These are phyloP conservation scores for Sarcophaga peregrina DNA, from an alignment of 1,140 invertebrate species.

Conservation along the genomic window DNA sequence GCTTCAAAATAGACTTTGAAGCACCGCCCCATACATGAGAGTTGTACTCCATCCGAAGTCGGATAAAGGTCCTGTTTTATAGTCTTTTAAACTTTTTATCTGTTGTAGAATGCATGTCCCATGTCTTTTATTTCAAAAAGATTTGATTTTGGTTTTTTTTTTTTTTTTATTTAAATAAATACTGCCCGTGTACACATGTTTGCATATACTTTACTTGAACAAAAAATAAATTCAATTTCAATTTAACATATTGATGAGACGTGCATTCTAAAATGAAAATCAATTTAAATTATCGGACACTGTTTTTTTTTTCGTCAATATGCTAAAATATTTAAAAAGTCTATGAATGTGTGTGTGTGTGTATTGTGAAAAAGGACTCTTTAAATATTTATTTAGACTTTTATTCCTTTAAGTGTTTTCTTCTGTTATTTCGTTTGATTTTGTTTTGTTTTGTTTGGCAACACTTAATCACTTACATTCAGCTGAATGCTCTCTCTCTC, in stretches of 20 bases:
- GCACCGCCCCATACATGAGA: no score
- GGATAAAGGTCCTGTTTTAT: no score
- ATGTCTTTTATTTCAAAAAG: neutral
- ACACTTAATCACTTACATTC: neutral
- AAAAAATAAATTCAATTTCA: neutral
- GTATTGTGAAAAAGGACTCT: neutral
- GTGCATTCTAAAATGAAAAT: neutral
- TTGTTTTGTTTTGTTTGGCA: no score
- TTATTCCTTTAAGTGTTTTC: no score
- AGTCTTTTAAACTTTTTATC: neutral
- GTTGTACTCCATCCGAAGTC: no score
- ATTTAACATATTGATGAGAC: conserved; percentile 4
- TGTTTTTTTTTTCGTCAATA: no score
- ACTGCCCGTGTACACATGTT: neutral
- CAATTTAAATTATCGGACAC: no score
- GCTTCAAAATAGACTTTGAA: no score
- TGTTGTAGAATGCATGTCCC: neutral
- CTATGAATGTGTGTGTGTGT: no score
- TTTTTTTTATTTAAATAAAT: neutral
- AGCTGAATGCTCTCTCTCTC: neutral
- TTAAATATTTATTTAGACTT: conserved; percentile 6
- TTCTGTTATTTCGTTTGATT: no score
- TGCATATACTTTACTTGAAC: conserved; percentile 1
- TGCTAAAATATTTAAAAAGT: no score
- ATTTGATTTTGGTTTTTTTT: no score